A percentile compares a stretch with the other conserved stretches of the same genome.
phyloP scores from a whole-genome alignment of 64 coral and sea anemone genomes.

The Acropora yongei region DNA sequence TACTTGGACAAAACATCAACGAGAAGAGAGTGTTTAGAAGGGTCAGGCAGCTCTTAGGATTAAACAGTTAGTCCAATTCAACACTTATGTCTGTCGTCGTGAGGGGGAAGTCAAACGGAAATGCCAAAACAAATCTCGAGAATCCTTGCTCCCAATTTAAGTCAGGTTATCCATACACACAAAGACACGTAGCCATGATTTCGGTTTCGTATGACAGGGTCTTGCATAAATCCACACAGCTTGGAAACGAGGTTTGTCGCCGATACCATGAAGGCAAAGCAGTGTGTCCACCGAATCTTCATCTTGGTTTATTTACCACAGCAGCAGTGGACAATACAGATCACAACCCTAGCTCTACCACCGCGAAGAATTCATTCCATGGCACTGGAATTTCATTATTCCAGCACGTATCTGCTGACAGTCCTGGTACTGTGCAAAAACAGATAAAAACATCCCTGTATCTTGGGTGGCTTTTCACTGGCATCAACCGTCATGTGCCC shows the following conservation, averaged over 20 bases:
- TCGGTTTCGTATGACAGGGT: too few species aligned
- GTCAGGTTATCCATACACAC: too few species aligned
- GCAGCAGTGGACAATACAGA: constrained; percentile 39
- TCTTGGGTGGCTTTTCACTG: background rate
- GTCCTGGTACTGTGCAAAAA: too few species aligned
- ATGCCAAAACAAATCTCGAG: too few species aligned
- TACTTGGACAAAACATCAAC: constrained; percentile 36
- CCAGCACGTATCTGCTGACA: too few species aligned
- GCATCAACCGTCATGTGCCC: background rate
- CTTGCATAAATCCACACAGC: too few species aligned
- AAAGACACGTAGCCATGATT: too few species aligned
- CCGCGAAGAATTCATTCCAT: constrained; percentile 46
- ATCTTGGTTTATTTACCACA: constrained; percentile 43
- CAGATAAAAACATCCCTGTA: background rate
- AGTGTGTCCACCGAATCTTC: constrained; percentile 49
- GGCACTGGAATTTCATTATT: constrained; percentile 35
- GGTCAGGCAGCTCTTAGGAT: constrained; percentile 3
- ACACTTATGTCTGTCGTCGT: background rate
- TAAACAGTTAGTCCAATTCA: constrained; percentile 11
- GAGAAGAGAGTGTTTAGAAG: constrained; percentile 15
- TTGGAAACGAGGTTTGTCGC: constrained; percentile 3
- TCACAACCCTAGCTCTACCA: constrained; percentile 62
- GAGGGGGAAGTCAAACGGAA: too few species aligned
- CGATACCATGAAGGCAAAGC: constrained; percentile 31
- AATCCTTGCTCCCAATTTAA: too few species aligned